A percentile compares a stretch with the other conserved stretches of the same genome.
phyloP scores from a whole-genome alignment of 2,113 vertebrate genomes.

The Platysternon megacephalum region DNA sequence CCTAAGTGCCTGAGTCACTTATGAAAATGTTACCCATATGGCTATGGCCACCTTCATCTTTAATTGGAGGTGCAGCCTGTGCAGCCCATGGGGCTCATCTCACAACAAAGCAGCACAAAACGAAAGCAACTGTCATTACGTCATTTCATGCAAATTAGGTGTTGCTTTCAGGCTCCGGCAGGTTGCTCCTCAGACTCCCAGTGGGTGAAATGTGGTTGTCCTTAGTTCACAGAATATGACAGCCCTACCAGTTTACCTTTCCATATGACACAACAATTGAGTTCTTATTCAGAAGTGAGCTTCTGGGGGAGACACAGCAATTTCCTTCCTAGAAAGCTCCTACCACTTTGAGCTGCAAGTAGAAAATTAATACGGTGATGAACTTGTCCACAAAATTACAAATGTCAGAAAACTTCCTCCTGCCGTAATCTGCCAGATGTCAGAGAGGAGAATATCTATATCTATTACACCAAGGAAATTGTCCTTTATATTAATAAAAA shows the following conservation, averaged over 20 bases:
- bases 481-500: background rate
- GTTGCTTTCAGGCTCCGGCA: background rate
- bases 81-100: background rate
- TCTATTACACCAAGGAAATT: background rate
- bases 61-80: background rate
- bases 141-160: background rate
- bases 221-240: constrained; percentile 23
- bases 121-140: background rate
- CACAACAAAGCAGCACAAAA: background rate
- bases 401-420: background rate
- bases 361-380: background rate
- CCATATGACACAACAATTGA: background rate
- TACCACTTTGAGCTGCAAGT: background rate
- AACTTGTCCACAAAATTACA: background rate
- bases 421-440: background rate
- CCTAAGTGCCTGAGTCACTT: background rate
- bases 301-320: background rate
- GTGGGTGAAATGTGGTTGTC: constrained; percentile 12
- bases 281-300: background rate
- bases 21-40: background rate
- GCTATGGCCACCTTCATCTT: background rate
- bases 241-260: background rate
- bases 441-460: background rate
- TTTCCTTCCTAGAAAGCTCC: background rate
- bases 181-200: constrained; percentile 1